Conservation (phyloP, 2,113 vertebrate genomes). For the Neomonachus schauinslandi region DNA sequence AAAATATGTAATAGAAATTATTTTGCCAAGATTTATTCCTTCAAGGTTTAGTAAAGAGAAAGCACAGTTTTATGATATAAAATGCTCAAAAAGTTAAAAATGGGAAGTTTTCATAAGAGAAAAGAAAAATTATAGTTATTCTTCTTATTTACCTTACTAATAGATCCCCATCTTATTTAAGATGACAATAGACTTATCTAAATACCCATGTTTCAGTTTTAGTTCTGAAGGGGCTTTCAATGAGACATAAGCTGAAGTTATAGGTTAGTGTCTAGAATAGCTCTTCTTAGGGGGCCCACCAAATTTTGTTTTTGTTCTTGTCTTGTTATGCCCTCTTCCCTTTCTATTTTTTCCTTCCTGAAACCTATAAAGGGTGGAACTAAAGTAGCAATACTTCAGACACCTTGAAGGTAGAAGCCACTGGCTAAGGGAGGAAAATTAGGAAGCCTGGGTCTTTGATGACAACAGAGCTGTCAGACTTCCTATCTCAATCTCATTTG, state of each 20-base stretch:
- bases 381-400: not conserved
- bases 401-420: not conserved
- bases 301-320: too few species aligned
- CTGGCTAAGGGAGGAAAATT: not conserved
- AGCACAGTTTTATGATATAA: not conserved
- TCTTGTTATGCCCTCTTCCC: not conserved
- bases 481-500: not conserved
- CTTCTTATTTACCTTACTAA: not conserved
- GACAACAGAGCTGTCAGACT: not conserved
- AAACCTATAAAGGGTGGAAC: not conserved
- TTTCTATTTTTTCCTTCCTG: not conserved
- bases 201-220: not conserved
- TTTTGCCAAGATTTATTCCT: not conserved
- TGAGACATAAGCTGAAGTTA: not conserved
- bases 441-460: not conserved
- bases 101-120: not conserved
- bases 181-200: not conserved
- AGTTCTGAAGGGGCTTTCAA: not conserved
- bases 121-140: not conserved
- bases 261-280: not conserved
- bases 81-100: not conserved
- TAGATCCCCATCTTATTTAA: not conserved
- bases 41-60: not conserved
- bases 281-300: not conserved
- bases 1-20: not conserved